Percentiles rank a stretch among this genome's conserved stretches.
Conservation (phyloP, 2,797 vertebrate genomes). For the Sebastes minor region DNA sequence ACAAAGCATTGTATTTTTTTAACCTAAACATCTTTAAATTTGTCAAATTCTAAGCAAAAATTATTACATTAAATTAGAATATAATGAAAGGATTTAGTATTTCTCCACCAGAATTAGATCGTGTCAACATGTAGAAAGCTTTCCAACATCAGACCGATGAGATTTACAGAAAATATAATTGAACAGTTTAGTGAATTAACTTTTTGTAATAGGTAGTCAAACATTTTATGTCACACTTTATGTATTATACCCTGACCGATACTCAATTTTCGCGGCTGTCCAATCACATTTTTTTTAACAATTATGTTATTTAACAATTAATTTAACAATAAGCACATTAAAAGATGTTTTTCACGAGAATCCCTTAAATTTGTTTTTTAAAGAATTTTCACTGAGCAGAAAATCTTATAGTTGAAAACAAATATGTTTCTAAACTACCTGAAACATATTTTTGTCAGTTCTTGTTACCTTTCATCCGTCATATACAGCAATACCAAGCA, state of each 20-base stretch:
- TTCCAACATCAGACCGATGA: neutral
- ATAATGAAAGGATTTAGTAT: neutral
- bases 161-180: neutral
- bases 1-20: neutral
- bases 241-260: neutral
- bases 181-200: neutral
- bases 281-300: neutral
- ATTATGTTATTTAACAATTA: no score
- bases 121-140: neutral
- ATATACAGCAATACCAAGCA: rapidly evolving
- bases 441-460: rapidly evolving
- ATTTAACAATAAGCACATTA: no score
- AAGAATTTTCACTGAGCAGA: neutral
- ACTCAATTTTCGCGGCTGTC: neutral
- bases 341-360: no score
- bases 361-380: no score
- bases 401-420: neutral
- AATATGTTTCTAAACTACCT: no score
- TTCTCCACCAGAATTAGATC: neutral
- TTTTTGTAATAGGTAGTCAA: rapidly evolving
- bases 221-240: neutral
- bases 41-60: neutral
- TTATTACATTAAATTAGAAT: neutral
- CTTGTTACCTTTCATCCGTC: no score
- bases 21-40: neutral